phyloP scores from a whole-genome alignment of 2,797 vertebrate species.

The Chlorospingus flavigularis region DNA sequence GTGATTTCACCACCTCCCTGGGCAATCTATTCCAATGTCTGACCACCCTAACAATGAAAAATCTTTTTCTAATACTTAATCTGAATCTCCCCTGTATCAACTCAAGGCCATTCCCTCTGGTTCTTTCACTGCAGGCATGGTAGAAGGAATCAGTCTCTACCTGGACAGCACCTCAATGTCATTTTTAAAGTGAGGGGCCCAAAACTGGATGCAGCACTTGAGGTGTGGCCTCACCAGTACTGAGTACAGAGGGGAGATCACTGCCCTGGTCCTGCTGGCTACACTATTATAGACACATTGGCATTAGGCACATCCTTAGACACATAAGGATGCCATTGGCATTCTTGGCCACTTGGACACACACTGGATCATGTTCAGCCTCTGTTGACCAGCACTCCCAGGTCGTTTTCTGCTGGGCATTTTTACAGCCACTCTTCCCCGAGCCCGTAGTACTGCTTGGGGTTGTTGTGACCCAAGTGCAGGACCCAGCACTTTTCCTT shows the following conservation, averaged over 20 bases:
- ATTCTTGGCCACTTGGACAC: neutral
- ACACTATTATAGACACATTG: neutral
- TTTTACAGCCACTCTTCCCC: neutral
- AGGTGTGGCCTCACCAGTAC: neutral
- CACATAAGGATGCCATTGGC: neutral
- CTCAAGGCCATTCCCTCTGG: neutral
- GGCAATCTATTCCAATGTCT: neutral
- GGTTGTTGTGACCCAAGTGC: neutral
- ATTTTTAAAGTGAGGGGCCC: neutral
- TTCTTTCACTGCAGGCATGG: neutral
- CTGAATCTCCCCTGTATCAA: neutral
- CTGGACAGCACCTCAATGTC: neutral
- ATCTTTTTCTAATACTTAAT: neutral
- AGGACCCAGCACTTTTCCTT: neutral
- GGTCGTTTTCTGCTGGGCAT: neutral
- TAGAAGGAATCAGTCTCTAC: neutral
- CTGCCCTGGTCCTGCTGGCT: neutral
- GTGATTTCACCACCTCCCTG: neutral
- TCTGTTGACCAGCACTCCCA: neutral
- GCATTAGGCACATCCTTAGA: neutral
- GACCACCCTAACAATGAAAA: neutral
- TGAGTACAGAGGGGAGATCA: neutral
- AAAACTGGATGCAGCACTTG: neutral
- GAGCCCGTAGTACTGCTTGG: neutral
- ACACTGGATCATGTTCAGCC: neutral